Percentiles rank a stretch among this genome's conserved stretches.
These are phyloP conservation scores for Misgurnus anguillicaudatus DNA, from an alignment of 2,113 vertebrate species.

Conservation along the genomic window DNA sequence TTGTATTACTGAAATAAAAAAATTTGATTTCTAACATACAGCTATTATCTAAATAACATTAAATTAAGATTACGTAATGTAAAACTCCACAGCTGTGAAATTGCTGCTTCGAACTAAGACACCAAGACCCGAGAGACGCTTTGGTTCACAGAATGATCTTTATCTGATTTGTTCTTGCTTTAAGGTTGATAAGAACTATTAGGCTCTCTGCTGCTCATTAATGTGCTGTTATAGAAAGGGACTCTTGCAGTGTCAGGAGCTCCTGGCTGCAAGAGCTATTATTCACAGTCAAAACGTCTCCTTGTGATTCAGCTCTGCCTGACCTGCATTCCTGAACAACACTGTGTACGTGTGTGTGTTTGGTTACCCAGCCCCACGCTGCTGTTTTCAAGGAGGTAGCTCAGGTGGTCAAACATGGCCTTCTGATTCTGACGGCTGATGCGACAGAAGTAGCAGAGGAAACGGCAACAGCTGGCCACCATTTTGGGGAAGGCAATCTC, in stretches of 20 bases:
- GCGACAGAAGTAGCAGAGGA: constrained; percentile 98
- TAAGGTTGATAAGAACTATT: constrained; percentile 17
- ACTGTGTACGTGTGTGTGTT: background rate
- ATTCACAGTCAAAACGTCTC: constrained; percentile 39
- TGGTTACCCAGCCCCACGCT: constrained; percentile 88
- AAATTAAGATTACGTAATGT: background rate
- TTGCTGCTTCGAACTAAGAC: background rate
- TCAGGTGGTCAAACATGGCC: constrained; percentile 98
- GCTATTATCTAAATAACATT: background rate
- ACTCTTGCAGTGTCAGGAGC: constrained; percentile 46
- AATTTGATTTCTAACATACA: background rate
- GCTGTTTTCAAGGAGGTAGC: constrained; percentile 96
- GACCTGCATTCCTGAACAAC: constrained; percentile 49
- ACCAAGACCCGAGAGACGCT: background rate
- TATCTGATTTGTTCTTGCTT: constrained; percentile 15
- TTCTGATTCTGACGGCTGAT: constrained; percentile 98
- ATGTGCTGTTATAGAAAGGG: constrained; percentile 33
- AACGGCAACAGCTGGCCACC: constrained; percentile 98
- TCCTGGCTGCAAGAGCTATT: constrained; percentile 43
- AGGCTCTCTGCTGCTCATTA: constrained; percentile 38
- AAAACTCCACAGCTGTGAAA: background rate
- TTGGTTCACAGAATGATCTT: background rate
- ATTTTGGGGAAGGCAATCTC: constrained; percentile 95
- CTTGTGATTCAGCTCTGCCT: constrained; percentile 8
- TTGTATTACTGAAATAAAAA: background rate